Conservation (phyloP, 2,888 invertebrate species). For the Gerris lacustris region DNA sequence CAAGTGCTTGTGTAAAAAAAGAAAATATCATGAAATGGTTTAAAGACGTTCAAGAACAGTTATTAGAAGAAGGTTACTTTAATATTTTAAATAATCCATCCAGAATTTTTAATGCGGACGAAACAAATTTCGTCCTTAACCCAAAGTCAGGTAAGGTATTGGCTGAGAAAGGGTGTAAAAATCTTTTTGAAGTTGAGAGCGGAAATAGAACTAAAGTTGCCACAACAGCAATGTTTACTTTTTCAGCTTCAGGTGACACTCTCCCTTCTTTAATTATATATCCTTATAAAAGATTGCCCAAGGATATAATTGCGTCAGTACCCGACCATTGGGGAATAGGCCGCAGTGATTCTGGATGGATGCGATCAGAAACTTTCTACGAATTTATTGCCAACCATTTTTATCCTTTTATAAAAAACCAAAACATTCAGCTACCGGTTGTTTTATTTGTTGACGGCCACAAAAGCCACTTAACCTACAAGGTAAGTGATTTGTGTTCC, state of each 20-base stretch:
- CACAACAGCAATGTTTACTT: constrained; percentile 30
- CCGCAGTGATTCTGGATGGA: constrained; percentile 38
- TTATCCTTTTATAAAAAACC: constrained; percentile 34
- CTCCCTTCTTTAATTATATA: constrained; percentile 25
- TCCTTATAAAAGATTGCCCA: constrained; percentile 26
- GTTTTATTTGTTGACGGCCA: constrained; percentile 38
- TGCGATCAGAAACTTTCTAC: constrained; percentile 36
- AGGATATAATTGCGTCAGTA: constrained; percentile 24
- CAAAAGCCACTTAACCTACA: constrained; percentile 32
- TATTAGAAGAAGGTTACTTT: constrained; percentile 21
- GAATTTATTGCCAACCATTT: constrained; percentile 37
- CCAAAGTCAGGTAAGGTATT: constrained; percentile 26
- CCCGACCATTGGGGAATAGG: constrained; percentile 35
- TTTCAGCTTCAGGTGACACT: constrained; percentile 31
- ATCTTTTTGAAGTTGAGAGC: constrained; percentile 20
- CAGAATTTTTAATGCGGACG: constrained; percentile 27
- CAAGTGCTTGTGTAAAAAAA: constrained; percentile 22
- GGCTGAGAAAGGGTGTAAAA: constrained; percentile 30
- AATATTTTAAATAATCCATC: constrained; percentile 22
- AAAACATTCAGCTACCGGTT: constrained; percentile 34
- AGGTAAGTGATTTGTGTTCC: constrained; percentile 24
- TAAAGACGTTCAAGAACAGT: constrained; percentile 19
- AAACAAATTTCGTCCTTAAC: constrained; percentile 26
- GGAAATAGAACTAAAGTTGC: too few relatives aligned
- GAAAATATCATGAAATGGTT: constrained; percentile 23